Base-by-base conservation (phyloP, 2,113 vertebrate genomes). In the Micronycteris hirsuta region DNA sequence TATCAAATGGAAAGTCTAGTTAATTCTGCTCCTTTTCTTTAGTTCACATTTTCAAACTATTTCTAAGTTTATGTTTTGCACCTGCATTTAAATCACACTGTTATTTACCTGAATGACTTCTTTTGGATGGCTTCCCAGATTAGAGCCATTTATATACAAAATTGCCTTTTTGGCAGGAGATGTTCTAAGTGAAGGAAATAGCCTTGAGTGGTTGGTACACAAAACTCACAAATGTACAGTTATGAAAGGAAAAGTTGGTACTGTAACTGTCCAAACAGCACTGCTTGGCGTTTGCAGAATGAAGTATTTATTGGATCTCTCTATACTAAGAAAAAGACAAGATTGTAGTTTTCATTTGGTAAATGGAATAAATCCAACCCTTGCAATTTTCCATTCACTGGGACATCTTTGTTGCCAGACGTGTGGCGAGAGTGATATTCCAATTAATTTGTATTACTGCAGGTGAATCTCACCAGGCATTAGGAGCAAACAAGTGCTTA, bases 101-200 rank as follows among this genome's bases (percentile, higher is more conserved):
- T 91, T 96, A 92, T 90, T 97, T 92, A 97, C 96, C 95, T 97
- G 94, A 97, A 93, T 45, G 89, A 61, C 73, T 94, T 97, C 43
- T 93, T 94, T 96, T 97, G 97, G 95, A 97, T 73, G 31, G 14
- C 28, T 95, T 96, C 93, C 94, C 84, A 94, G 95, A 97, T 68
- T 86, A 61, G 49, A 97, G 31, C 15, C 76, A 89, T 97, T 97
- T 93, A 92, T 92, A 95, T 47, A 95, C 82, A 93, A 95, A 97
- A 96, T 93, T 97, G 43, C 73, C 63, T 97, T 93, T 95, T 95
- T 97, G 97, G 95, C 94, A 96, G 56, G 2, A 96, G 61, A 94
- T 73, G 15, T 96, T 93, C 84, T 85, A 90, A 91, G 65, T 89
- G 93, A 97, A 94, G 90, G 90, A 95, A 96, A 97, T 86, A 91